A percentile compares a stretch with the other conserved stretches of the same genome.
These are phyloP conservation scores for Drosophila hydei DNA, from an alignment of 1,140 invertebrate genomes.

Conservation along the genomic window DNA sequence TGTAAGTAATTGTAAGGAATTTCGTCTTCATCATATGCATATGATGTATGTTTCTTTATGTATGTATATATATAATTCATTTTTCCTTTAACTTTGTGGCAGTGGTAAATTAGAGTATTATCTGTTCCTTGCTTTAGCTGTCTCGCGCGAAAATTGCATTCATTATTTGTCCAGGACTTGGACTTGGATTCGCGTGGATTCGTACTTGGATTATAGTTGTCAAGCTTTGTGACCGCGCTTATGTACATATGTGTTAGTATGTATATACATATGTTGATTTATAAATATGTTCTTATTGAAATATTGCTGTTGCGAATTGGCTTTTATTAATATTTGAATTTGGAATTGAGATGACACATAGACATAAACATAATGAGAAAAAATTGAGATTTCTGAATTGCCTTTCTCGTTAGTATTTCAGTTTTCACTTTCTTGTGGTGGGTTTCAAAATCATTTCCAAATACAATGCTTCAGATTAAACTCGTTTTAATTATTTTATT, in stretches of 20 bases:
- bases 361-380: constrained; percentile 17
- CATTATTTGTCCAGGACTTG: neutral
- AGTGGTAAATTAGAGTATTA: constrained; percentile 83
- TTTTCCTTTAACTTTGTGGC: constrained; percentile 67
- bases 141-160: constrained; percentile 16
- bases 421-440: constrained; percentile 53
- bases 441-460: constrained; percentile 67
- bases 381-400: constrained; percentile 22
- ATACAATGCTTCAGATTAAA: constrained; percentile 39
- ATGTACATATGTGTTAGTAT: constrained; percentile 26
- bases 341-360: constrained; percentile 23
- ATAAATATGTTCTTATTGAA: constrained; percentile 29
- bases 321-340: constrained; percentile 19
- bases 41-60: constrained; percentile 35
- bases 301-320: constrained; percentile 34
- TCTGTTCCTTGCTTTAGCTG: constrained; percentile 43
- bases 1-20: constrained; percentile 38
- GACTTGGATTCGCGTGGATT: constrained; percentile 5
- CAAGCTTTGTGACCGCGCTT: constrained; percentile 25
- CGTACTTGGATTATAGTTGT: constrained; percentile 17
- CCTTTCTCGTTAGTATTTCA: constrained; percentile 22
- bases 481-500: constrained; percentile 13
- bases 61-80: constrained; percentile 60
- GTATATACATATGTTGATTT: constrained; percentile 31
- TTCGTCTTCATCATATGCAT: constrained; percentile 33